Evolutionary conservation across 2,888 invertebrate species (phyloP), one percentile per base, ranked within the genome.

Genomic region (Apomyelois bistriatella): DNA sequence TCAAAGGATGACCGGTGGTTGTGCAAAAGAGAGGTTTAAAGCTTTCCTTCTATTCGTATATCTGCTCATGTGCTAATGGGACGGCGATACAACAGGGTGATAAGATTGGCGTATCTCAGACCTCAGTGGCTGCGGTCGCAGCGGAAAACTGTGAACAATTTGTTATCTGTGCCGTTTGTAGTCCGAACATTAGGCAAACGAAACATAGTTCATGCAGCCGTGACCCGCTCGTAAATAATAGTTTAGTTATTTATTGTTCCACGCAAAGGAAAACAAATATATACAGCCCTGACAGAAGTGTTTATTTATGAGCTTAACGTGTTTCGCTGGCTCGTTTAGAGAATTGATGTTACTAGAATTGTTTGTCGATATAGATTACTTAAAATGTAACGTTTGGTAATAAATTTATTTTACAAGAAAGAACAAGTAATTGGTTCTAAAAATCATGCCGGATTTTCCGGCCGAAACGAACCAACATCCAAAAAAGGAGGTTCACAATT

Each of bases 31-130:
- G n/a, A n/a, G n/a, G n/a, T 22, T 22, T 22, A 22, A 22, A 22
- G 22, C 22, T 22, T 22, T 5, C 5, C 22, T 22, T 22, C 22
- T 22, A 22, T 22, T 5, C 22, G 22, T 22, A 22, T 22, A 22
- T 3, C 22, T 5, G 5, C 22, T 22, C 22, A 5, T 22, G 22
- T 22, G 22, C 36, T 36, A 9, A 36, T 65, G 66, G 62, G 71
- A 65, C 65, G 68, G 66, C 65, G 81, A 81, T 83, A 80, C 78
- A 68, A 70, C 64, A 57, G 61, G 59, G 57, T 62, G 85, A 83
- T 86, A 85, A 82, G 78, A 78, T 79, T 62, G 62, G 13, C 43
- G 12, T 42, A 42, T 65, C 61, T 36, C 22, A 22, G 5, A 77
- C 72, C 15, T 15, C 40, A 12, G 36, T n/a, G 36, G n/a, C 42